Percentiles rank a stretch among this genome's conserved stretches.
Conservation (phyloP, 2,113 vertebrate genomes). For the Thunnus maccoyii region DNA sequence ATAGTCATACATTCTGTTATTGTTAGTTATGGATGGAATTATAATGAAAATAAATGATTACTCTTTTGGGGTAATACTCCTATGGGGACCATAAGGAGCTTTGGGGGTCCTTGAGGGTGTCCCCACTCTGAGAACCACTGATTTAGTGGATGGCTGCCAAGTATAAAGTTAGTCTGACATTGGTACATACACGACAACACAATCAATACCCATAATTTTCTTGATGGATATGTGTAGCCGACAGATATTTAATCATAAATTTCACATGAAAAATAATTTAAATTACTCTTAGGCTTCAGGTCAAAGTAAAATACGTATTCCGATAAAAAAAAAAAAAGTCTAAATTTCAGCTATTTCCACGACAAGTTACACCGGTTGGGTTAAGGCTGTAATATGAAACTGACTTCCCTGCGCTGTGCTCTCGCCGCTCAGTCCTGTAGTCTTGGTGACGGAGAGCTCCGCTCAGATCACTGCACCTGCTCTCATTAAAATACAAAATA, state of each 20-base stretch:
- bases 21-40: too few relatives aligned
- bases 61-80: too few relatives aligned
- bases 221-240: not conserved
- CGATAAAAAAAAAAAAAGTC: not conserved
- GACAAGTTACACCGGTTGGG: conserved; percentile 30
- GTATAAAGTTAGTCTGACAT: conserved; percentile 38
- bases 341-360: rapidly evolving
- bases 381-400: not conserved
- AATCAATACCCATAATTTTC: not conserved
- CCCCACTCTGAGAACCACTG: too few relatives aligned
- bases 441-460: not conserved
- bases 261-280: rapidly evolving
- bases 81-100: too few relatives aligned
- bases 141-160: not conserved
- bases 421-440: conserved; percentile 23
- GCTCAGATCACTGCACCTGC: not conserved
- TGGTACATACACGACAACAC: rapidly evolving
- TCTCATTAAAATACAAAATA: not conserved
- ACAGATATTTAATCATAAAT: rapidly evolving
- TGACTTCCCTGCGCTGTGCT: conserved; percentile 38
- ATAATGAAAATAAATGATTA: too few relatives aligned
- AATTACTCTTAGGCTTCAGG: rapidly evolving
- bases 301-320: not conserved
- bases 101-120: too few relatives aligned
- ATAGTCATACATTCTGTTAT: too few relatives aligned